These are phyloP conservation scores for Astur gentilis DNA, from an alignment of 2,113 vertebrate genomes.

Conservation along the genomic window DNA sequence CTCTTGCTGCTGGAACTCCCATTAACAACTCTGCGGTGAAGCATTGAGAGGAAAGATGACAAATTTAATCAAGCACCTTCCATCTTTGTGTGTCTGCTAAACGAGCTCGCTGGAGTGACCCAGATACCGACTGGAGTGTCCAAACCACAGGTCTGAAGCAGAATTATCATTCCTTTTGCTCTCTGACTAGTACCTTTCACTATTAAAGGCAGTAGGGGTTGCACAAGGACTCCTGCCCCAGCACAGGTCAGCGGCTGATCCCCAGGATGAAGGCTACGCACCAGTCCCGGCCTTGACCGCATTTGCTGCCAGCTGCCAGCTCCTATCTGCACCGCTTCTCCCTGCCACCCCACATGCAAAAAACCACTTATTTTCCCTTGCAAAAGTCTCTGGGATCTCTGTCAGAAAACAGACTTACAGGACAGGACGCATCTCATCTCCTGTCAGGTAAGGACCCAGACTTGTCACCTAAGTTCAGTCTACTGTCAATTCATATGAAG, in stretches of 20 bases:
- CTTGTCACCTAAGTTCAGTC: not conserved
- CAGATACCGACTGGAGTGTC: not conserved
- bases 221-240: not conserved
- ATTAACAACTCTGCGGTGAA: not conserved
- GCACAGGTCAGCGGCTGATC: not conserved
- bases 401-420: not conserved
- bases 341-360: not conserved
- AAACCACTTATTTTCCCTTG: not conserved
- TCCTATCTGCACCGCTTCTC: not conserved
- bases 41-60: not conserved
- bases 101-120: not conserved
- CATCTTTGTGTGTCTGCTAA: not conserved
- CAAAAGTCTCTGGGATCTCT: not conserved
- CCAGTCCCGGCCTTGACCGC: not conserved
- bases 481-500: not conserved
- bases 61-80: not conserved
- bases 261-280: not conserved
- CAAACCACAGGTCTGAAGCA: not conserved
- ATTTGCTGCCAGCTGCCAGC: not conserved
- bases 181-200: not conserved
- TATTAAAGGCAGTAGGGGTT: not conserved
- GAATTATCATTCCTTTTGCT: not conserved
- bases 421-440: not conserved
- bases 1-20: not conserved
- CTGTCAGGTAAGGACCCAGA: not conserved